These are phyloP conservation scores for Drosophila lacicola DNA, from an alignment of 2,888 invertebrate species.

Conservation along the genomic window DNA sequence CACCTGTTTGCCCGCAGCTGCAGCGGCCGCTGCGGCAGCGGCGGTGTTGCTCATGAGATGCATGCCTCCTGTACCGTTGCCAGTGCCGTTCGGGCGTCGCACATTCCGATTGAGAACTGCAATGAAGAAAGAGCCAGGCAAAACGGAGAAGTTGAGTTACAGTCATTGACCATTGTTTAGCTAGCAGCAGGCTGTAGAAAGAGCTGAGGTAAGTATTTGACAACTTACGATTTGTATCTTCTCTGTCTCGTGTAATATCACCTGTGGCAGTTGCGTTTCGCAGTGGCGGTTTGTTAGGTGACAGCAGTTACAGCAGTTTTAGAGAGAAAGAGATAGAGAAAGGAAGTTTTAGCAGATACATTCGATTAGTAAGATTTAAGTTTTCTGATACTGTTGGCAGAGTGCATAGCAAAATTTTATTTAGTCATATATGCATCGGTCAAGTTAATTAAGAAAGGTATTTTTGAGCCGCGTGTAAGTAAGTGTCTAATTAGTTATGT, in stretches of 20 bases:
- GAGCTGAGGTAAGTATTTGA: constrained; percentile 4
- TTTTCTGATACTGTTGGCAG: constrained; percentile 22
- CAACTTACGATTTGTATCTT: constrained; percentile 91
- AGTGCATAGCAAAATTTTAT: constrained; percentile 54
- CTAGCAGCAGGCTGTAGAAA: background rate
- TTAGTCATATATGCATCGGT: constrained; percentile 51
- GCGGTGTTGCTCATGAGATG: constrained; percentile 89
- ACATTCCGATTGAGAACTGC: constrained; percentile 93
- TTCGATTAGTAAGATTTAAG: constrained; percentile 54
- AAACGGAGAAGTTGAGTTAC: constrained; percentile 2
- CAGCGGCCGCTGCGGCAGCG: constrained; percentile 82
- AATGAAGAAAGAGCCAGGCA: constrained; percentile 47
- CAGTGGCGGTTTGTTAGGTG: constrained; percentile 27
- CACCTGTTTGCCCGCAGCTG: constrained; percentile 88
- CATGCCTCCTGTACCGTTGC: constrained; percentile 74
- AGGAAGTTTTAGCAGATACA: constrained; percentile 40
- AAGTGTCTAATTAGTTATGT: constrained; percentile 25
- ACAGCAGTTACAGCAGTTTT: constrained; percentile 16
- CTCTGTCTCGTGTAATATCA: constrained; percentile 91
- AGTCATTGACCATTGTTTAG: constrained; percentile 15
- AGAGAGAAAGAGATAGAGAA: constrained; percentile 14
- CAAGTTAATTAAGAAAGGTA: constrained; percentile 77
- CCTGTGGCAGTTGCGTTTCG: constrained; percentile 85
- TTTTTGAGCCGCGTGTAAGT: constrained; percentile 66
- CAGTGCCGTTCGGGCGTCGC: constrained; percentile 86